Percentiles rank a stretch among this genome's conserved stretches.
Conservation (phyloP, 2,888 invertebrate species). For the Notodonta ziczac region DNA sequence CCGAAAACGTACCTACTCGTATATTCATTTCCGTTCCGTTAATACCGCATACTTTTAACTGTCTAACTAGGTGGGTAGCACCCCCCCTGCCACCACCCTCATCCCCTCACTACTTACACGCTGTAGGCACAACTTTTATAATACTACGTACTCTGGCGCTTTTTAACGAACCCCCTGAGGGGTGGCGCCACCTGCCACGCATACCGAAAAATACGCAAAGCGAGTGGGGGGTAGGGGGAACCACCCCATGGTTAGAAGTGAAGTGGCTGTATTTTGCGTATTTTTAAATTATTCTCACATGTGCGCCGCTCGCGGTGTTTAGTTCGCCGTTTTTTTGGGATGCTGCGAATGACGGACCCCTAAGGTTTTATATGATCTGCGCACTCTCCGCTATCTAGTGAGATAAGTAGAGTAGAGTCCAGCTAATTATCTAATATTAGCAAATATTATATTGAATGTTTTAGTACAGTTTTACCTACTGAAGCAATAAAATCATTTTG, state of each 20-base stretch:
- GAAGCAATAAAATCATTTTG: too few species aligned
- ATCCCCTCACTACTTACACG: constrained; percentile 81
- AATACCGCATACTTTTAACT: constrained; percentile 85
- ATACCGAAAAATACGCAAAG: constrained; percentile 84
- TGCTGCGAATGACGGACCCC: constrained; percentile 42
- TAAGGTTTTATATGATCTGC: constrained; percentile 6
- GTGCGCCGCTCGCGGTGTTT: constrained; percentile 66
- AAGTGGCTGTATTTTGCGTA: constrained; percentile 84
- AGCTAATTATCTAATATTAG: too few species aligned
- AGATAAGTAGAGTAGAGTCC: background rate
- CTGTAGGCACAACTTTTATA: constrained; percentile 85
- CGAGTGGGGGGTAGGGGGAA: constrained; percentile 59
- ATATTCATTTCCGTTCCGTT: constrained; percentile 85
- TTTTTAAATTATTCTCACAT: constrained; percentile 83
- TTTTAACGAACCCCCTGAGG: constrained; percentile 80
- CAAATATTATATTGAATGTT: too few species aligned
- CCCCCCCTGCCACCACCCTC: constrained; percentile 51
- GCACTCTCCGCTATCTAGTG: background rate
- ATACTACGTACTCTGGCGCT: constrained; percentile 83
- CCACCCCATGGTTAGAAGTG: constrained; percentile 76
- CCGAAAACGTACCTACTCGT: constrained; percentile 78
- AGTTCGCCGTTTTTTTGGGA: constrained; percentile 62
- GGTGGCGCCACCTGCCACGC: constrained; percentile 82
- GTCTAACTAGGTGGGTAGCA: constrained; percentile 79
- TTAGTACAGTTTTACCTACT: too few species aligned